phyloP scores from a whole-genome alignment of 2,113 vertebrate genomes.

The Girardinichthys multiradiatus region DNA sequence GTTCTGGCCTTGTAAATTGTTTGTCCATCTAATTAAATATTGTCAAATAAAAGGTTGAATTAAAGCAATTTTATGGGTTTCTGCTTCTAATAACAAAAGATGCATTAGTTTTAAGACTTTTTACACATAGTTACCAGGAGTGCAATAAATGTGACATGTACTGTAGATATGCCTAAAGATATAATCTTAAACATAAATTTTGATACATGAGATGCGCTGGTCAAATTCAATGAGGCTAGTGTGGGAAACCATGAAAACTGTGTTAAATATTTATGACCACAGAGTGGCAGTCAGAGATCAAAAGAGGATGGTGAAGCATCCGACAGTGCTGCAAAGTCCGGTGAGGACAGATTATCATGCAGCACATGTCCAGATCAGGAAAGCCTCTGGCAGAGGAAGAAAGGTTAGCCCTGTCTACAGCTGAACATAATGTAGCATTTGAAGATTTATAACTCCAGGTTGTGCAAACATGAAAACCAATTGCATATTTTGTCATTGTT shows the following conservation, averaged over 20 bases:
- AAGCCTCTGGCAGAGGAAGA: conserved; percentile 52
- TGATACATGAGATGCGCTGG: background rate
- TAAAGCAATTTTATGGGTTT: too few relatives aligned
- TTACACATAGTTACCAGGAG: background rate
- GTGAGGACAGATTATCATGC: conserved; percentile 59
- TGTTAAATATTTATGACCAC: conserved; percentile 64
- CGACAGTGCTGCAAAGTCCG: conserved; percentile 45
- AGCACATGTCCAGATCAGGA: conserved; percentile 50
- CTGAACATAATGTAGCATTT: conserved; percentile 21
- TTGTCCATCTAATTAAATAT: background rate
- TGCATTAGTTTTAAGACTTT: background rate
- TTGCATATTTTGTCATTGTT: conserved; percentile 11
- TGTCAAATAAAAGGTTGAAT: background rate
- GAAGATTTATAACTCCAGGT: conserved; percentile 29
- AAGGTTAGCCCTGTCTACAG: conserved; percentile 59
- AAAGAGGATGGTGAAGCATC: conserved; percentile 8
- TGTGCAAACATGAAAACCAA: conserved; percentile 7
- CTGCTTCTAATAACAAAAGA: background rate
- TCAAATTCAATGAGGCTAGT: background rate
- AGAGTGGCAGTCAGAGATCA: conserved; percentile 68
- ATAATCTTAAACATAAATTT: background rate
- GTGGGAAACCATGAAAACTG: conserved; percentile 20
- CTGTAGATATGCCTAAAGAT: background rate
- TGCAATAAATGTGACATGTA: background rate
- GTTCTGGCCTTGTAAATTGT: background rate